Evolutionary conservation across 2,113 vertebrate species (phyloP), one percentile per base, ranked within the genome.

Genomic region (Fulica atra): DNA sequence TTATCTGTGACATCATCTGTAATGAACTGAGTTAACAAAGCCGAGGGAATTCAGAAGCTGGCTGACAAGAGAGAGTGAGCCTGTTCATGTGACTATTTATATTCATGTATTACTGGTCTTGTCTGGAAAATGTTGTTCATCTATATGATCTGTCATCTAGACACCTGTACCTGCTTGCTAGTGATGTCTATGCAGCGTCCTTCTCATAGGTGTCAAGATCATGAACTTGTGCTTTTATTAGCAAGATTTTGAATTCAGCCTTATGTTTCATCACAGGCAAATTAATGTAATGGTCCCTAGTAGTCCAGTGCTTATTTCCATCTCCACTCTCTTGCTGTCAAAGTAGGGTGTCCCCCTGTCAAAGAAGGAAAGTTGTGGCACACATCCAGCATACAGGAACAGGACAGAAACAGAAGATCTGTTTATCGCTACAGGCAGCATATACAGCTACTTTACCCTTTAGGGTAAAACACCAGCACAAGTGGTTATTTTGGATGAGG

Each of bases 311-410:
- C 14, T 88, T 56, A 51, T 68, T 91, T 81, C 50, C 60, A 61
- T 0, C 54, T 77, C 36, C 15, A 57, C 7, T 13, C 10, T 46
- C 65, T 76, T 21, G 3, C 33, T 61, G n/a, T 33, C 0, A 0
- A 64, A 92, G 40, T 16, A 69, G 26, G 24, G 11, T 44, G 57
- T 63, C 56, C 28, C 28, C 25, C 60, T 79, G 69, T 54, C 48
- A 60, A 68, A 76, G 38, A 13, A 42, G 15, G 15, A 25, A 63
- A 66, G 29, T 5, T 10, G 11, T 50, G 57, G 53, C 44, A 40
- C 18, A 40, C 42, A 33, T 54, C 31, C 44, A 60, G 33, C 14
- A 69, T 10, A 18, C n/a, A 60, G 65, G 66, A 66, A 53, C 17
- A 33, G 40, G 36, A 51, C 44, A 57, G 44, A 28, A 92, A 51